Percentiles rank a stretch among this genome's conserved stretches.
Conservation (phyloP, 2,888 invertebrate genomes). For the Caenorhabditis angaria region DNA sequence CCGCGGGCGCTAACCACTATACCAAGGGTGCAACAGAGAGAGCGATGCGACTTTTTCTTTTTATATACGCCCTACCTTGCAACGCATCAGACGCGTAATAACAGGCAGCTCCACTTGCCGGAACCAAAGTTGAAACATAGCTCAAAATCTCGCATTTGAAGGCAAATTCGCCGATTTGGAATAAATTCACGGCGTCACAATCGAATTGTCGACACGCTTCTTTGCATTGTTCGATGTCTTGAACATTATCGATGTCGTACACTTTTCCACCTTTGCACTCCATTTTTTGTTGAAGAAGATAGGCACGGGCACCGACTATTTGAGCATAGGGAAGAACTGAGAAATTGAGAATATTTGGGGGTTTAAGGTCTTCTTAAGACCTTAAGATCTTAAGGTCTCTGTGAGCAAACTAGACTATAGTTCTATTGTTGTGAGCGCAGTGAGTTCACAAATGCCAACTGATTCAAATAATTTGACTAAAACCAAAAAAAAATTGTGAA, state of each 20-base stretch:
- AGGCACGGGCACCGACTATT: constrained; percentile 63
- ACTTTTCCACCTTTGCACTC: constrained; percentile 69
- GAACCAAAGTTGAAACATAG: constrained; percentile 36
- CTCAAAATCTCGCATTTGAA: constrained; percentile 60
- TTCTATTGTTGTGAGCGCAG: too few relatives aligned
- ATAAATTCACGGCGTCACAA: constrained; percentile 69
- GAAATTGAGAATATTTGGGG: constrained; percentile 6
- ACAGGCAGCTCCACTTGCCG: constrained; percentile 66
- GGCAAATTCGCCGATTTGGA: constrained; percentile 65
- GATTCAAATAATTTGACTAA: too few relatives aligned
- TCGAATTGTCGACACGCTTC: constrained; percentile 69
- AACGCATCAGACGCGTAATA: constrained; percentile 53
- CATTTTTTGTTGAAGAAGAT: constrained; percentile 63
- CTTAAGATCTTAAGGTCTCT: too few relatives aligned
- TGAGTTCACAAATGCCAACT: constrained; percentile 41
- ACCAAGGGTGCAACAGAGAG: too few relatives aligned
- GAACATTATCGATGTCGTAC: constrained; percentile 64
- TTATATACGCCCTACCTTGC: background rate
- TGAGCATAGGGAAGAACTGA: constrained; percentile 63
- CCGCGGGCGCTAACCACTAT: too few relatives aligned
- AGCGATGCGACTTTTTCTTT: too few relatives aligned
- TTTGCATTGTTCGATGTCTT: constrained; percentile 71
- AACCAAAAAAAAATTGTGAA: constrained; percentile 13
- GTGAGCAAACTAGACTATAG: too few relatives aligned
- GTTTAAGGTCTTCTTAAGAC: background rate